Base-by-base conservation (phyloP, 2,797 vertebrate species). In the Spatula versicolor region DNA sequence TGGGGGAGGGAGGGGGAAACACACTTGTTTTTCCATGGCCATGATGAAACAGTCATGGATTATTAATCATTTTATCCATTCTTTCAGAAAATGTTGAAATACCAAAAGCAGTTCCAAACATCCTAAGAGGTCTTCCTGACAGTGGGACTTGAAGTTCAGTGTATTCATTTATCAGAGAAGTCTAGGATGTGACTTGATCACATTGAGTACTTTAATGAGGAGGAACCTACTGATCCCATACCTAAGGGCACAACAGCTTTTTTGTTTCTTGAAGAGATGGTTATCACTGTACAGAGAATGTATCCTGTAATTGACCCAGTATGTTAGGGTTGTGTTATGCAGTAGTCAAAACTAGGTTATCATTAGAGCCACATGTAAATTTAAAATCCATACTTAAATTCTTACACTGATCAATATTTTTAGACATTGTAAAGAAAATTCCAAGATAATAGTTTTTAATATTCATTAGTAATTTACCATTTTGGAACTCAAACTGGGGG, bases 331-430 rank as follows among this genome's bases (percentile, higher is more conserved):
- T 82, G 25, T 62, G 11, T 75, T 92, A 59, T 5, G 14, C 30
- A 66, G 30, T 39, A 67, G 43, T 76, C 75, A 77, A 33, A 37
- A 59, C 67, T 59, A 48, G 26, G 50, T 69, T 92, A 59, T 35
- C 10, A 6, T 82, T 85, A 52, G 26, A 91, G 23, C 11, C 52
- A 55, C 10, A 3, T 39, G 14, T 76, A 30, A 67, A 63, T 88
- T 82, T 76, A 66, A 86, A 88, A 69, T 82, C 45, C 21, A 23
- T 90, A 18, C 28, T 72, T 86, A n/a, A 59, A 73, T 30, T 85
- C 30, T 50, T 79, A 28, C 4, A 20, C 35, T 39, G 13, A 31
- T 81, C 31, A 25, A 23, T 48, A 9, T 85, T 14, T 50, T 72
- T 60, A 74, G 22, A 58, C 12, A 5, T 50, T 60, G 2, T 87